Evolutionary conservation across 1,140 invertebrate genomes (phyloP), one percentile per base, ranked within the genome.

Genomic region (Ceratina calcarata): DNA sequence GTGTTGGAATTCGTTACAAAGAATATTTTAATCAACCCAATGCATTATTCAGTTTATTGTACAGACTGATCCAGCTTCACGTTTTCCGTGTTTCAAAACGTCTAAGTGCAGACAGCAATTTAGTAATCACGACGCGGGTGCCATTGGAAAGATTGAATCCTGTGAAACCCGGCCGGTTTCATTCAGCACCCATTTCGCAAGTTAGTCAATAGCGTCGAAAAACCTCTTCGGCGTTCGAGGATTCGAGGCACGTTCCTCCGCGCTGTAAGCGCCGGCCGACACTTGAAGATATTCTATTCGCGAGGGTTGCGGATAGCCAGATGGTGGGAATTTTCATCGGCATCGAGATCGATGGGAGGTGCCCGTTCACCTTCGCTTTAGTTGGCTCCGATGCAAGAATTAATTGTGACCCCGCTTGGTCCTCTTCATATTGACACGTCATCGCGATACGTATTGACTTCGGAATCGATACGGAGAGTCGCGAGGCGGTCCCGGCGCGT

Each of bases 371-470:
- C 6, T 2, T 58, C 68, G 27, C 69, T 67, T 79, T 66, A 69
- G 66, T 81, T 73, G 83, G 71, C 77, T 80, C 58, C 83, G 64
- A 15, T 57, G 58, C 65, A 60, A 65, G 71, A 80, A 74, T 20
- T 71, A 85, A 84, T 84, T 84, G 82, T 75, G 70, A 80, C 24
- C 60, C 18, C 51, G 37, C 37, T 49, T 13, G 22, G n/a, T 61
- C 45, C 32, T 74, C 70, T 83, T 73, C 66, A 67, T 74, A 81
- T 74, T 84, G 83, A 81, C 82, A 81, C 72, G 81, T 85, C 73
- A 71, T 71, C 82, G 73, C 84, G 75, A 84, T 74, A 84, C 60
- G 67, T 85, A 85, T 86, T 66, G 84, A 86, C 82, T 85, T 82
- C 70, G 37, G 78, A 79, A 82, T 73, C 79, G 82, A 70, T 82